phyloP scores from a whole-genome alignment of 1,140 invertebrate species.

The Aethina tumida region DNA sequence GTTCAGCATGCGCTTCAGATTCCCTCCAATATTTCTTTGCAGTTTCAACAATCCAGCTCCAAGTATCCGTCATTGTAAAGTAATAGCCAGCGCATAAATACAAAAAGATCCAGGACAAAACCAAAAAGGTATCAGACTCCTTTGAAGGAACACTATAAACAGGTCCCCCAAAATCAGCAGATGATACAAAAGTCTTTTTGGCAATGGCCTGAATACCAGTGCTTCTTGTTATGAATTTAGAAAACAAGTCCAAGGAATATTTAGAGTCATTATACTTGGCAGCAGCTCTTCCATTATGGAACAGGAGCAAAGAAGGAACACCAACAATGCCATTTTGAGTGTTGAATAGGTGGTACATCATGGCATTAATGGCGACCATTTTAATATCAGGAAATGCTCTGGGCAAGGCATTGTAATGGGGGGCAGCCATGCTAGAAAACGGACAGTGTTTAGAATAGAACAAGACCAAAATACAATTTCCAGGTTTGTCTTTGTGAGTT shows the following conservation, averaged over 20 bases:
- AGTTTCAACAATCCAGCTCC: conserved; percentile 71
- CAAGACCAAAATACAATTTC: conserved; percentile 70
- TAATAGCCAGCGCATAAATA: conserved; percentile 64
- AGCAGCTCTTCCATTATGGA: conserved; percentile 83
- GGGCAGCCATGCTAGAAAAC: conserved; percentile 81
- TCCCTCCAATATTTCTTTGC: conserved; percentile 83
- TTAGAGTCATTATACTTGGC: conserved; percentile 80
- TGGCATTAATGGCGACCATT: conserved; percentile 83
- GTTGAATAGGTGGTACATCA: conserved; percentile 76
- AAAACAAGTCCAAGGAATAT: conserved; percentile 69
- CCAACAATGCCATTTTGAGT: conserved; percentile 90
- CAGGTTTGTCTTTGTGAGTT: conserved; percentile 41
- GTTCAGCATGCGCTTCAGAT: conserved; percentile 80
- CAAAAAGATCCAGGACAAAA: conserved; percentile 80
- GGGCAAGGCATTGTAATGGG: conserved; percentile 81
- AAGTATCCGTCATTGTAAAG: conserved; percentile 67
- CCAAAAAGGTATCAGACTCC: conserved; percentile 72
- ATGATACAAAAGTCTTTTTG: conserved; percentile 56
- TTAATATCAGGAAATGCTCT: conserved; percentile 76
- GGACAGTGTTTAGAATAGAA: conserved; percentile 87
- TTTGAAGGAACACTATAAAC: conserved; percentile 59
- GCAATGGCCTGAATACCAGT: conserved; percentile 62
- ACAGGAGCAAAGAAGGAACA: conserved; percentile 83
- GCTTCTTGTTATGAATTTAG: conserved; percentile 68
- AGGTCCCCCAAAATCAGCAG: conserved; percentile 69